Evolutionary conservation across 2,113 vertebrate species (phyloP).

Genomic region (Telmatochromis sp.): DNA sequence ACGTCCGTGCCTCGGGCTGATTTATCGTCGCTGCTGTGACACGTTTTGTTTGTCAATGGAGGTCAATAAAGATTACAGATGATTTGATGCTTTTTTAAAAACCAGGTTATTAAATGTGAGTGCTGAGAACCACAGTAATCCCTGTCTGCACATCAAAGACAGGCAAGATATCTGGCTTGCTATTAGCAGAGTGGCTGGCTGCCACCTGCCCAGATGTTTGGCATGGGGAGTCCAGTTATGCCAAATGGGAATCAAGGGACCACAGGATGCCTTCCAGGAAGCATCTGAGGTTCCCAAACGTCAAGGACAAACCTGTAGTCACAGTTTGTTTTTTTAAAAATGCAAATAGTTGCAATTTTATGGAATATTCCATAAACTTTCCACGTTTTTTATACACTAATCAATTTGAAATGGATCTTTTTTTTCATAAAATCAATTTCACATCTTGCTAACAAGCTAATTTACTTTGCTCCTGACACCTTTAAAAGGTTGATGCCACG

Average conservation of each 20-base stretch:
- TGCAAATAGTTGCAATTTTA: not conserved
- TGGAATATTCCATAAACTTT: not conserved
- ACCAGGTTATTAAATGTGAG: conserved; percentile 30
- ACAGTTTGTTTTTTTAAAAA: fast-evolving
- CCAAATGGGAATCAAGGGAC: conserved; percentile 49
- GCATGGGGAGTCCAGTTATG: conserved; percentile 33
- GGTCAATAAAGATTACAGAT: conserved; percentile 34
- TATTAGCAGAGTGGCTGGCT: conserved; percentile 41
- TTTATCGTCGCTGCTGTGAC: conserved; percentile 13
- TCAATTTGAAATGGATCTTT: not conserved
- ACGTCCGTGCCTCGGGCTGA: not conserved
- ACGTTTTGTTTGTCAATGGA: conserved; percentile 10
- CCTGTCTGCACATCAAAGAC: conserved; percentile 58
- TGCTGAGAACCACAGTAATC: conserved; percentile 25
- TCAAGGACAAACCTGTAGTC: conserved; percentile 21
- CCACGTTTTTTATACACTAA: not conserved
- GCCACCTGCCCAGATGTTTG: conserved; percentile 70
- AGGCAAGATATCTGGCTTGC: conserved; percentile 32
- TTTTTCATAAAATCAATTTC: not conserved
- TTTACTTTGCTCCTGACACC: not conserved
- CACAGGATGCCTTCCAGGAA: conserved; percentile 19
- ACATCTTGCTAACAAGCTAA: conserved; percentile 2
- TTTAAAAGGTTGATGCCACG: not conserved
- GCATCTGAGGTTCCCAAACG: conserved; percentile 3
- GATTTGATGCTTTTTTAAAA: conserved; percentile 21